Evolutionary conservation across 2,888 invertebrate genomes (phyloP), one percentile per base, ranked within the genome.

Genomic region (Pterostichus niger): DNA sequence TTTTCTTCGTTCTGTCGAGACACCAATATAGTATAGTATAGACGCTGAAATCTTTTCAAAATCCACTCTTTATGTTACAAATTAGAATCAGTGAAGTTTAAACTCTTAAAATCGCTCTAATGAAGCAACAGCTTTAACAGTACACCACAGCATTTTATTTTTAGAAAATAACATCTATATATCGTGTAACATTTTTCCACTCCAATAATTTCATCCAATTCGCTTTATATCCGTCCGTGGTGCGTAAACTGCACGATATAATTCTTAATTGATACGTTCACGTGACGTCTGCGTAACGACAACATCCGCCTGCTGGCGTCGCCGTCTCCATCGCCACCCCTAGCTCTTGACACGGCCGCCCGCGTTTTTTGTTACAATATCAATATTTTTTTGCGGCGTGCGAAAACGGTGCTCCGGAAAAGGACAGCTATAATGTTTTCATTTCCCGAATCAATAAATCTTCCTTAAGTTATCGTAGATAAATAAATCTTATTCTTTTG

Each of bases 401-500:
- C 68, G 44, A 71, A 44, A 71, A 71, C 68, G 68, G 44, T 10
- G 44, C 15, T 17, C 44, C 9, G 17, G 68, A 44, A 44, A 71
- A 24, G 40, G 64, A 71, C 68, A 71, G 68, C 24, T 71, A 71
- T 71, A 71, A 71, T 75, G 75, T 75, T 75, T 75, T 52, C 52
- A 75, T 75, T 75, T 75, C 33, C 17, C 33, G 59, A 78, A 59
- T 78, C 78, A 46, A 78, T 78, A 78, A 40, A 78, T 78, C 78
- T 78, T 10, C 46, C 31, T 61, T 35, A 61, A 78, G 46, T 78
- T 61, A 78, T 78, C 46, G 46, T 44, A 59, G 40, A 78, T 78
- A 78, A 78, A 78, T 78, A 78, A 78, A 78, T 78, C 59, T 59
- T 52, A 56, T 78, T 56, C 61, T 56, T 59, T 78, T 78, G 78